Conservation (phyloP, 2,797 vertebrate species). For the Leptoclinus maculatus region DNA sequence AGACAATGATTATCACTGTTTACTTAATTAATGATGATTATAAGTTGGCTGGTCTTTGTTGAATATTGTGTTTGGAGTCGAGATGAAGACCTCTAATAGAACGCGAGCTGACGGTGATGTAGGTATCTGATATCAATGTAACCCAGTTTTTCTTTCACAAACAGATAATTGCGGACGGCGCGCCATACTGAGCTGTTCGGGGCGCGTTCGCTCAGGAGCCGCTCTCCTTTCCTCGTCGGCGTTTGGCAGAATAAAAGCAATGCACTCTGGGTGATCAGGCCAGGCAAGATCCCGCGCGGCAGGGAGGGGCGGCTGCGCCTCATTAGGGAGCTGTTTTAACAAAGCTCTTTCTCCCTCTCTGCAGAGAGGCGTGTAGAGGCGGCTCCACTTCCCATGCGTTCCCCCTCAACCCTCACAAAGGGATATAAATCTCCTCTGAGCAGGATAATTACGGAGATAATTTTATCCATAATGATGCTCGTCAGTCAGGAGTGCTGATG, state of each 20-base stretch:
- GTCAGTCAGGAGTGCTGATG: conserved; percentile 83
- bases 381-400: conserved; percentile 58
- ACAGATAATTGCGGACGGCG: neutral
- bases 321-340: conserved; percentile 80
- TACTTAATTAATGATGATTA: neutral
- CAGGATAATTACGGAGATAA: conserved; percentile 86
- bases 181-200: conserved; percentile 41
- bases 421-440: conserved; percentile 83
- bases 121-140: conserved; percentile 21
- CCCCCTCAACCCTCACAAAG: conserved; percentile 71
- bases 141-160: conserved; percentile 44
- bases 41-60: neutral
- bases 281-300: conserved; percentile 38
- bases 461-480: conserved; percentile 87
- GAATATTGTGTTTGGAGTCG: neutral
- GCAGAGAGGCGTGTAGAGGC: conserved; percentile 54
- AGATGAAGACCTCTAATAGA: neutral
- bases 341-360: conserved; percentile 68
- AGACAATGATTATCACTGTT: neutral
- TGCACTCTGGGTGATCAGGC: conserved; percentile 61
- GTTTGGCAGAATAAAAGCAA: conserved; percentile 64
- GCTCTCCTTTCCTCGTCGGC: conserved; percentile 36
- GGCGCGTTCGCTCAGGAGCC: conserved; percentile 18
- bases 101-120: neutral
- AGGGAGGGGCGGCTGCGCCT: conserved; percentile 52